These are phyloP conservation scores for Steinernema carpocapsae DNA, from an alignment of 2,888 invertebrate species.

Conservation along the genomic window DNA sequence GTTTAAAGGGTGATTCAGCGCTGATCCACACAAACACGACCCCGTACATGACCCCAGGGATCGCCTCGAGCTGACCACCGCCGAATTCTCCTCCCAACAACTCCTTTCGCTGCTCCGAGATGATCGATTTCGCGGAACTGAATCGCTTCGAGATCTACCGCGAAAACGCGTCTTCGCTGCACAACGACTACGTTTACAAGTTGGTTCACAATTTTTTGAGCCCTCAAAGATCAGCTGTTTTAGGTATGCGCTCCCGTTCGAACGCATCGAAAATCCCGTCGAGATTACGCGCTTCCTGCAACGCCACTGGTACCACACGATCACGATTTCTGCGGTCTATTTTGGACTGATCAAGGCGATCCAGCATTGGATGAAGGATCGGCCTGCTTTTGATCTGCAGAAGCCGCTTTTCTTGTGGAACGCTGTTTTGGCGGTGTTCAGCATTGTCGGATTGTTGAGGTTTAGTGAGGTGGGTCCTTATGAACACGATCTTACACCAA, in stretches of 20 bases:
- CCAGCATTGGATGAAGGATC: conserved; percentile 70
- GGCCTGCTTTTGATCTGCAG: conserved; percentile 70
- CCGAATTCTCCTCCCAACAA: no score
- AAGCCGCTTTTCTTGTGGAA: conserved; percentile 71
- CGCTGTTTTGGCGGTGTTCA: conserved; percentile 71
- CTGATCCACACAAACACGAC: no score
- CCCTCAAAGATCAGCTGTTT: conserved; percentile 28
- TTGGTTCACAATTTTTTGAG: conserved; percentile 41
- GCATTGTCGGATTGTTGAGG: conserved; percentile 71
- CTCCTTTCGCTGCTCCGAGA: no score
- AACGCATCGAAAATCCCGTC: conserved; percentile 56
- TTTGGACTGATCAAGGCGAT: conserved; percentile 47
- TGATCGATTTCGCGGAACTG: conserved; percentile 15
- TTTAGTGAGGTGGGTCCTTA: neutral
- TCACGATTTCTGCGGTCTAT: conserved; percentile 72
- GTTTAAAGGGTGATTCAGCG: no score
- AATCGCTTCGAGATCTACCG: conserved; percentile 59
- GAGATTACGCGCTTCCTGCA: conserved; percentile 64
- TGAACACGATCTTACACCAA: no score
- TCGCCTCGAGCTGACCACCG: no score
- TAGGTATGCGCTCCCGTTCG: conserved; percentile 64
- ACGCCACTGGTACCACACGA: conserved; percentile 74
- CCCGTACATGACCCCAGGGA: no score
- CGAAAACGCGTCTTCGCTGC: conserved; percentile 53
- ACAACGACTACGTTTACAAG: conserved; percentile 63